Conservation (phyloP, 2,797 vertebrate genomes). For the Malurus splendens region DNA sequence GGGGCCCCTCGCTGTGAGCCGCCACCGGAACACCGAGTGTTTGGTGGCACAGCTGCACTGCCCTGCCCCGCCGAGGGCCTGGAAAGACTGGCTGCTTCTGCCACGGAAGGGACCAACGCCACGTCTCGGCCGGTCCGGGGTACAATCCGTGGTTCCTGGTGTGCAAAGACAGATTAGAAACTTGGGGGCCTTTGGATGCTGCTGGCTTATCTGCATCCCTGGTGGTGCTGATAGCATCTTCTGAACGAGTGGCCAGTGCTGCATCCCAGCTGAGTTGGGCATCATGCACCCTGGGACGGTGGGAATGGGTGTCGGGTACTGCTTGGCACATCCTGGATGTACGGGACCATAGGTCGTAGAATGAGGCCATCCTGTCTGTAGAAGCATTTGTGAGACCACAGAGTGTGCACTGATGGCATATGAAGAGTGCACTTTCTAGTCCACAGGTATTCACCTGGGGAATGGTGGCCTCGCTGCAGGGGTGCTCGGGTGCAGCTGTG, state of each 20-base stretch:
- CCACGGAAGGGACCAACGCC: neutral
- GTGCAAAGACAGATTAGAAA: neutral
- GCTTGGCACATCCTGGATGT: neutral
- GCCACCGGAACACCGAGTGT: neutral
- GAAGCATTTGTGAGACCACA: accelerated
- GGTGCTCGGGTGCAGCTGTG: neutral
- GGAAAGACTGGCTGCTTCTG: neutral
- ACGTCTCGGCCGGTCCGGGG: neutral
- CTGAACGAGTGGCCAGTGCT: neutral
- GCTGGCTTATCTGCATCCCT: neutral
- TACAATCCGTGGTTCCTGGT: neutral
- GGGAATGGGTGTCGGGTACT: neutral
- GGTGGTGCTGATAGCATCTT: neutral
- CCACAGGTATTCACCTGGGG: neutral
- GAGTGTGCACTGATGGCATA: accelerated
- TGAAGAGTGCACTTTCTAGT: neutral
- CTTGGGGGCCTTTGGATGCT: neutral
- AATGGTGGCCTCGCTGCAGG: accelerated
- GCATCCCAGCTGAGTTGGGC: neutral
- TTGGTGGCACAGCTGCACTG: neutral
- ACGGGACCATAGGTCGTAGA: accelerated
- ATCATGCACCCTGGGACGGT: neutral
- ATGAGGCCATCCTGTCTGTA: neutral
- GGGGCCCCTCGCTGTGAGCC: no score
- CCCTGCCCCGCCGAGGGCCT: neutral